Base-by-base conservation (phyloP, 2,888 invertebrate species). In the Lampropteryx suffumata region DNA sequence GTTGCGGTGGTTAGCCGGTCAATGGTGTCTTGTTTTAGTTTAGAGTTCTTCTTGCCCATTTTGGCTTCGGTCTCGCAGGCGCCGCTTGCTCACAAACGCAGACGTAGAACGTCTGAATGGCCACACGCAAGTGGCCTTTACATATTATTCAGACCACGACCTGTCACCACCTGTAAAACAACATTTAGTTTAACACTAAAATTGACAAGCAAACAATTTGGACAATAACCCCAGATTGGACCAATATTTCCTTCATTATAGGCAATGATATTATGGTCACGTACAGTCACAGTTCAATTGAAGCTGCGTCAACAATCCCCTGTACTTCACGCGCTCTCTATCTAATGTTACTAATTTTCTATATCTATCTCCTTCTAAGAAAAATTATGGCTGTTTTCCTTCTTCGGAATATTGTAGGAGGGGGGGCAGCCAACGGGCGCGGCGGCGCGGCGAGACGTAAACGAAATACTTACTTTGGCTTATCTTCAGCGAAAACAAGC, bases 11-110 rank as follows among this genome's bases (percentile, higher is more conserved):
- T 97, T 67, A 98, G 93, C 68, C 96, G 94, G 86, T 97, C 96
- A 81, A 98, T 97, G 71, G 97, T 97, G 83, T 98, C 98, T 85
- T 96, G 96, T 93, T 97, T 98, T 87, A 98, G 94, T 92, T 98
- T 98, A 50, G 97, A 98, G 81, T 97, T 97, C 90, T 97, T 97
- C 93, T 98, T 98, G 76, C 98, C 98, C 98, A 98, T 98, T 72
- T 91, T 92, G 65, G 66, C 67, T 71, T 52, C 32, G 53, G 36
- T 61, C 52, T 45, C 50, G 36, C 62, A 43, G 52, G 48, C 52
- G 57, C 60, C 55, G 50, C 50, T 53, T 56, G 51, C 12, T 44
- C 69, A 65, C 63, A 59, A 68, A 68, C 71, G 63, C n/a, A 62
- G 59, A 59, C 67, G 55, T 51, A 60, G 24, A 47, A 33, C 32